Evolutionary conservation across 1,140 invertebrate species (phyloP).

Genomic region (Ectropis grisescens): DNA sequence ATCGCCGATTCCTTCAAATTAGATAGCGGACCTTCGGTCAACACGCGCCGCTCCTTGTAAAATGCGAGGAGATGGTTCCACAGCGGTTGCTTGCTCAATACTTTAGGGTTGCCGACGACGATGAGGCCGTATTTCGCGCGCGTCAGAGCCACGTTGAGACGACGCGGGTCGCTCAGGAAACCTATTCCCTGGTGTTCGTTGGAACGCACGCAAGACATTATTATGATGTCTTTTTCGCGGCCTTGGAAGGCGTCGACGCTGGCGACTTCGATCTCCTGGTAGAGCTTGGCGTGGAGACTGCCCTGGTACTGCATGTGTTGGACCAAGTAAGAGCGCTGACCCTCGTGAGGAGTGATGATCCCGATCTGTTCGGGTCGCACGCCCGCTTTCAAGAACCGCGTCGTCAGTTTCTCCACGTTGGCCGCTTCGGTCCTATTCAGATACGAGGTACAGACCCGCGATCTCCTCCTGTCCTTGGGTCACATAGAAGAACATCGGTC

Average conservation of each 20-base stretch:
- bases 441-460: constrained; percentile 96
- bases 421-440: constrained; percentile 98
- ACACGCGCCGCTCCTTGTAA: constrained; percentile 97
- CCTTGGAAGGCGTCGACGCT: constrained; percentile 99
- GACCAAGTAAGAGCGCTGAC: constrained; percentile 97
- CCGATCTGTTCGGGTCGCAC: constrained; percentile 99
- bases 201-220: constrained; percentile 96
- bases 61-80: constrained; percentile 99
- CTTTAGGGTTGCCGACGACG: constrained; percentile 99
- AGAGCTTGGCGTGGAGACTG: constrained; percentile 94
- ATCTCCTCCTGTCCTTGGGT: constrained; percentile 99
- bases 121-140: constrained; percentile 98
- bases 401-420: constrained; percentile 98
- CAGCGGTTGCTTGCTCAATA: constrained; percentile 96
- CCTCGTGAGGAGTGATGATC: constrained; percentile 99
- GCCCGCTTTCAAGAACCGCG: constrained; percentile 92
- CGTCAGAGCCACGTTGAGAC: constrained; percentile 98
- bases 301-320: constrained; percentile 99
- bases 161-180: constrained; percentile 97
- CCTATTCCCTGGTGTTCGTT: constrained; percentile 95
- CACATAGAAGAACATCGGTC: constrained; percentile 99
- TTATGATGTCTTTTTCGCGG: constrained; percentile 98
- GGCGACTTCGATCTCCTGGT: constrained; percentile 99
- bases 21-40: constrained; percentile 98
- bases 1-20: constrained; percentile 98